Conservation (phyloP, 2,113 vertebrate genomes). For the Petroica traversi region DNA sequence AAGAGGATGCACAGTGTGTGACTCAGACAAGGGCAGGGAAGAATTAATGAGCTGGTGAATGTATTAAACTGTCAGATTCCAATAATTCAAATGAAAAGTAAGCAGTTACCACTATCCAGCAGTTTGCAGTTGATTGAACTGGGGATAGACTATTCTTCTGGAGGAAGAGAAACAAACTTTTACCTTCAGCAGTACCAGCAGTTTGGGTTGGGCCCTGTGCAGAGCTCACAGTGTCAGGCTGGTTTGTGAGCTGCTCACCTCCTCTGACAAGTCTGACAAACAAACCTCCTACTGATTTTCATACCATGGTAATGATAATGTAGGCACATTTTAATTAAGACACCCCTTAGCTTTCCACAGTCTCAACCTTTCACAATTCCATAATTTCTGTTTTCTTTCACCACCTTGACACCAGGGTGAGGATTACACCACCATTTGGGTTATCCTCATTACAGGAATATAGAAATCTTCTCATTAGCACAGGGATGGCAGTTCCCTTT, state of each 20-base stretch:
- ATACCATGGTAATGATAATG: not conserved
- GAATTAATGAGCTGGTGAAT: not conserved
- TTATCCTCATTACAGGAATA: not conserved
- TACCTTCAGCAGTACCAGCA: not conserved
- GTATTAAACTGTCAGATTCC: not conserved
- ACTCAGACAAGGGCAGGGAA: not conserved
- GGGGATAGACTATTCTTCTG: too few species aligned
- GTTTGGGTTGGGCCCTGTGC: not conserved
- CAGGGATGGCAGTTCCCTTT: not conserved
- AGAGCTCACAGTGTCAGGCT: not conserved
- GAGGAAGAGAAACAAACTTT: not conserved
- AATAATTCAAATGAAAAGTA: not conserved
- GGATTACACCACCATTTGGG: not conserved
- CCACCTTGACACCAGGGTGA: not conserved
- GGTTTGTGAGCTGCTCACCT: not conserved
- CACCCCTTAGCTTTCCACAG: not conserved
- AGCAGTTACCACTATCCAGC: not conserved
- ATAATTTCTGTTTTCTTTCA: not conserved
- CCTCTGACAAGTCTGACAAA: not conserved
- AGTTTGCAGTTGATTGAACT: not conserved
- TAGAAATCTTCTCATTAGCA: not conserved
- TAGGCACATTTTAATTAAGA: not conserved
- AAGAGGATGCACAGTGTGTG: not conserved
- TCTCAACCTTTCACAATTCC: not conserved
- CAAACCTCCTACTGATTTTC: not conserved